These are phyloP conservation scores for Geotrypetes seraphini DNA, from an alignment of 2,797 vertebrate species.

Conservation along the genomic window DNA sequence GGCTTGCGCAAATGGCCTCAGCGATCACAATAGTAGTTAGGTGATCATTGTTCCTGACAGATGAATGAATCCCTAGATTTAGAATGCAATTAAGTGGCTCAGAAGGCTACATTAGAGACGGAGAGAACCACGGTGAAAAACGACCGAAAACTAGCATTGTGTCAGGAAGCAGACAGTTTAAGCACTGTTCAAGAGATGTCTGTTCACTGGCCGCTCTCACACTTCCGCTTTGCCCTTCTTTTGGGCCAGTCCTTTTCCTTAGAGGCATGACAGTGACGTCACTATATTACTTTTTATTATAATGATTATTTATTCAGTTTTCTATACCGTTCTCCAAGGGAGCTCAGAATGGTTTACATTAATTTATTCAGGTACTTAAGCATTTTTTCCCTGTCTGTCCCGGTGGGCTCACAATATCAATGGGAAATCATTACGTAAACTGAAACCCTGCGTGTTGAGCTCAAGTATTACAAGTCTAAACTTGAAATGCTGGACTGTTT, in stretches of 20 bases:
- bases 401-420: too few relatives aligned
- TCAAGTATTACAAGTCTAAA: conserved; percentile 4
- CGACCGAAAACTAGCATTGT: conserved; percentile 30
- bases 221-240: conserved; percentile 21
- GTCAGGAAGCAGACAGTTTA: conserved; percentile 17
- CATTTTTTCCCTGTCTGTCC: too few relatives aligned
- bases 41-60: conserved; percentile 36
- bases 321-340: too few relatives aligned
- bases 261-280: not conserved
- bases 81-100: conserved; percentile 46
- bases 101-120: conserved; percentile 18
- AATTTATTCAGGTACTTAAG: too few relatives aligned
- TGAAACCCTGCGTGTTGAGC: conserved; percentile 14
- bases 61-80: conserved; percentile 1
- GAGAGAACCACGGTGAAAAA: conserved; percentile 19
- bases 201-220: not conserved
- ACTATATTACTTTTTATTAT: not conserved
- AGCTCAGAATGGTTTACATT: too few relatives aligned
- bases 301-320: not conserved
- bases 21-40: conserved; percentile 28
- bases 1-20: conserved; percentile 7
- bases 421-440: conserved; percentile 1
- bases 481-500: not conserved
- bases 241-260: conserved; percentile 9
- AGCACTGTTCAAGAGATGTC: conserved; percentile 16